Conservation (phyloP, 2,113 vertebrate genomes). For the Conger conger region DNA sequence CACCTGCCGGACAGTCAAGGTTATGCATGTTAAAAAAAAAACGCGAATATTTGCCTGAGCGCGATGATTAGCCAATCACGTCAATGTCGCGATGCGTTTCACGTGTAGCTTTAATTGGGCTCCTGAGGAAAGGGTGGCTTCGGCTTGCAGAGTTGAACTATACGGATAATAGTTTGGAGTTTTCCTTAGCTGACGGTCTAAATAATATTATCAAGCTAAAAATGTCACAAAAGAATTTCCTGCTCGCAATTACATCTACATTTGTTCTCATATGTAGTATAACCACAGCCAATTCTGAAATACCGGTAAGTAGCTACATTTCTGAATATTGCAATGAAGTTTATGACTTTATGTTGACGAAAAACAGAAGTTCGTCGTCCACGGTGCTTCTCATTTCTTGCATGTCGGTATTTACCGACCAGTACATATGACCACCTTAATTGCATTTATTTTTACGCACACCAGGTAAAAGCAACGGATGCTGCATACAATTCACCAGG, state of each 20-base stretch:
- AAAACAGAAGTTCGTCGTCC: not conserved
- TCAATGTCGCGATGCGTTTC: slow-evolving; percentile 23
- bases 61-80: slow-evolving; percentile 9
- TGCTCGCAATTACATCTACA: not conserved
- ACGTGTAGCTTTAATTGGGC: slow-evolving; percentile 14
- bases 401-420: not conserved
- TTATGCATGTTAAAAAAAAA: not conserved
- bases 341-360: not conserved
- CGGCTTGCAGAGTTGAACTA: not conserved
- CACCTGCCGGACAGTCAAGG: slow-evolving; percentile 13
- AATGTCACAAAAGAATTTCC: slow-evolving; percentile 34
- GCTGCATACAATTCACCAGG: slow-evolving; percentile 36
- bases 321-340: not conserved
- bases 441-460: not conserved
- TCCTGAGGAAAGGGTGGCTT: not conserved
- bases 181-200: not conserved
- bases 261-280: slow-evolving; percentile 36
- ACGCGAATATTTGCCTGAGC: not conserved
- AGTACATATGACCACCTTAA: not conserved
- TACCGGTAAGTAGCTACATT: slow-evolving; percentile 41
- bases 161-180: not conserved
- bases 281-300: slow-evolving; percentile 19
- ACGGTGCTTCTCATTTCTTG: not conserved
- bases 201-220: slow-evolving; percentile 9
- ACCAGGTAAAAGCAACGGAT: not conserved